These are phyloP conservation scores for Temnothorax ravouxi DNA, from an alignment of 2,888 invertebrate species.

Conservation along the genomic window DNA sequence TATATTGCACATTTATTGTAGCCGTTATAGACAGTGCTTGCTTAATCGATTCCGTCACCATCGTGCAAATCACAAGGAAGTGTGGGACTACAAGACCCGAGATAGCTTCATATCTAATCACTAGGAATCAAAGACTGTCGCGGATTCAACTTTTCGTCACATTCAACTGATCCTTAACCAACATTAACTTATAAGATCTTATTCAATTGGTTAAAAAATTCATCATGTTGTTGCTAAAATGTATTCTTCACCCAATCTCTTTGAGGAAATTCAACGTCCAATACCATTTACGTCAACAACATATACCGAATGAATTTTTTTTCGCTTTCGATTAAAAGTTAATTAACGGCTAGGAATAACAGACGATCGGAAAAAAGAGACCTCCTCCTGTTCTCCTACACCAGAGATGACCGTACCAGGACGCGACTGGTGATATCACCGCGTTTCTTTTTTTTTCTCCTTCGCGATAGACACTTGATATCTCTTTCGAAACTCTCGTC, in stretches of 20 bases:
- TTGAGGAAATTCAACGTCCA: not conserved
- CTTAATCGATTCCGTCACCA: slow-evolving; percentile 27
- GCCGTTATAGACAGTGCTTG: slow-evolving; percentile 26
- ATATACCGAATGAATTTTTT: not conserved
- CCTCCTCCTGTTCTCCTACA: not conserved
- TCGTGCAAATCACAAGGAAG: slow-evolving; percentile 30
- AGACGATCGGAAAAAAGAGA: slow-evolving; percentile 22
- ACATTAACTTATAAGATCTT: not conserved
- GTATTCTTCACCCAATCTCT: not conserved
- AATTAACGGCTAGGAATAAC: slow-evolving; percentile 29
- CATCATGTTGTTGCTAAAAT: slow-evolving; percentile 2
- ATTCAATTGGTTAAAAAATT: not conserved
- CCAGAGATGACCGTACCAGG: not conserved
- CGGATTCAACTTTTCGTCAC: slow-evolving; percentile 35
- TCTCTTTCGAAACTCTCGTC: slow-evolving; percentile 29
- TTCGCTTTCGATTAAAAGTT: slow-evolving; percentile 3
- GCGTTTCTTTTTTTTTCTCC: not conserved
- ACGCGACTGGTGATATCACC: slow-evolving; percentile 2
- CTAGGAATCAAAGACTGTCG: slow-evolving; percentile 30
- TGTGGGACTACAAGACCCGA: slow-evolving; percentile 10
- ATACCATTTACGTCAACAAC: not conserved
- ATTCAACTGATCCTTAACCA: slow-evolving; percentile 15
- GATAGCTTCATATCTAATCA: slow-evolving; percentile 33
- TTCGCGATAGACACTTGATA: slow-evolving; percentile 22
- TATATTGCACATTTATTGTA: slow-evolving; percentile 52